These are phyloP conservation scores for Eurystomus gularis DNA, from an alignment of 2,113 vertebrate genomes.

Conservation along the genomic window DNA sequence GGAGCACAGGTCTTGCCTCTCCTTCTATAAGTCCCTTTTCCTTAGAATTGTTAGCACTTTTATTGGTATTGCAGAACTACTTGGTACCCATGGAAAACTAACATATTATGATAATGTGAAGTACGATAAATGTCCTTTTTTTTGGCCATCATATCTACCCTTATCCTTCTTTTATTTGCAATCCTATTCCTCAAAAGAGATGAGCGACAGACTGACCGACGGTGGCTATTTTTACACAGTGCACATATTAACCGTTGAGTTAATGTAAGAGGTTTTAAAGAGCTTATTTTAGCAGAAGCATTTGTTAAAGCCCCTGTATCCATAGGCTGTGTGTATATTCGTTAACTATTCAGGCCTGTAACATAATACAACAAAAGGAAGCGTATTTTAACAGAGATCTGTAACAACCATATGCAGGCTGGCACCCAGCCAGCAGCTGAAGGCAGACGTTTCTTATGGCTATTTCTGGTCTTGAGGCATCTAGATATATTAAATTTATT, in stretches of 20 bases:
- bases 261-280: constrained; percentile 50
- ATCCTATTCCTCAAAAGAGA: background rate
- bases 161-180: background rate
- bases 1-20: background rate
- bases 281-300: constrained; percentile 62
- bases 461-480: constrained; percentile 36
- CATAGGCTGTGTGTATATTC: constrained; percentile 36
- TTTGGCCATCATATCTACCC: background rate
- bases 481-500: background rate
- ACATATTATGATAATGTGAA: background rate
- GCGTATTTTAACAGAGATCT: constrained; percentile 31
- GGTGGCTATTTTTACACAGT: background rate
- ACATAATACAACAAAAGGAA: constrained; percentile 58
- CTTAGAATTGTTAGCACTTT: background rate
- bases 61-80: background rate
- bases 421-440: background rate
- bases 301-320: constrained; percentile 52
- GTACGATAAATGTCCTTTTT: background rate
- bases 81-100: background rate
- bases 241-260: background rate
- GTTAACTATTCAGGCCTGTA: constrained; percentile 48
- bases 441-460: background rate
- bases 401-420: background rate
- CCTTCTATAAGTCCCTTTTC: background rate
- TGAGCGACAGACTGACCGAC: background rate